phyloP scores from a whole-genome alignment of 2,113 vertebrate species.

The Rhipidura dahli region DNA sequence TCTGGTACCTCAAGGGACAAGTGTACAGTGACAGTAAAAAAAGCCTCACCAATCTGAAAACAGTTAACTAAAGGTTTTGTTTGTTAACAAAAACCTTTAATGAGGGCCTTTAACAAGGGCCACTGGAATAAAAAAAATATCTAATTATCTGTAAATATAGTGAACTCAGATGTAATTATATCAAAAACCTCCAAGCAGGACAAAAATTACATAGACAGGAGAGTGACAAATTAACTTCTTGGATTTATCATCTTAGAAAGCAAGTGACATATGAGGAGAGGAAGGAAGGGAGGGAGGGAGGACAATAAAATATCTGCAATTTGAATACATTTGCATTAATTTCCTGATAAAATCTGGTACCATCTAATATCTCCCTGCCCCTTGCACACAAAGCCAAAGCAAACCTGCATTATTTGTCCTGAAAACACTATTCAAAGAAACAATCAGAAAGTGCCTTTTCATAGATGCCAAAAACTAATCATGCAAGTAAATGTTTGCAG shows the following conservation, averaged over 20 bases:
- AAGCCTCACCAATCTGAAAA: neutral
- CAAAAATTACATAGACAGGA: neutral
- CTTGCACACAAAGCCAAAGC: neutral
- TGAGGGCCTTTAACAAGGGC: neutral
- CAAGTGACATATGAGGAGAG: neutral
- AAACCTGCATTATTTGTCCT: neutral
- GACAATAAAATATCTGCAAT: neutral
- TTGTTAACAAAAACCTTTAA: too few species aligned
- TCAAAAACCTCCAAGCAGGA: neutral
- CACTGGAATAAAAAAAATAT: neutral
- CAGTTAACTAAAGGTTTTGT: neutral
- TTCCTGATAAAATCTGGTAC: neutral
- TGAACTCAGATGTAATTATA: neutral
- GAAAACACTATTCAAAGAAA: neutral
- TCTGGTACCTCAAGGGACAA: neutral
- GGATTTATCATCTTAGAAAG: neutral
- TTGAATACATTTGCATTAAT: conserved; percentile 23
- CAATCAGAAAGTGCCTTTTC: neutral
- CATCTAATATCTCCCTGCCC: neutral
- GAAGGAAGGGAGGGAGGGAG: neutral
- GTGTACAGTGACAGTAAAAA: neutral
- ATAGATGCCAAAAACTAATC: neutral
- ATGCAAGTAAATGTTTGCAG: neutral
- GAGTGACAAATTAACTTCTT: neutral
- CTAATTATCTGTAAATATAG: neutral